Percentiles rank a stretch among this genome's conserved stretches.
phyloP scores from a whole-genome alignment of 2,888 invertebrate species.

The Campoletis raptor region DNA sequence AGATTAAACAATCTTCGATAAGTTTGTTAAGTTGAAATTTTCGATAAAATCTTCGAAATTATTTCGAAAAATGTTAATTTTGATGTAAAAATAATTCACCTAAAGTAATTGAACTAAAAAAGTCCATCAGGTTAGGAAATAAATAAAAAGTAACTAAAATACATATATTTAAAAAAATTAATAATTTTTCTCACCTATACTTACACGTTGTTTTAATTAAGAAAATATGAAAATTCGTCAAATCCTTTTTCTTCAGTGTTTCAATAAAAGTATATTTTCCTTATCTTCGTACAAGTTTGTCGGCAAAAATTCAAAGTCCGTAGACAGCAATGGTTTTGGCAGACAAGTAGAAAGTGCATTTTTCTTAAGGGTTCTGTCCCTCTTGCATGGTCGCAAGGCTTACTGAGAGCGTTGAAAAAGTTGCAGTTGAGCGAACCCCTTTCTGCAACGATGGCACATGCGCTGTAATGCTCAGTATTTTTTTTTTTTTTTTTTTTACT shows the following conservation, averaged over 20 bases:
- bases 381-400: background rate
- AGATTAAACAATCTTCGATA: background rate
- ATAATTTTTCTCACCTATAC: constrained; percentile 23
- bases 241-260: background rate
- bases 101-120: background rate
- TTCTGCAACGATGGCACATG: constrained; percentile 8
- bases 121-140: background rate
- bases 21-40: too few species aligned
- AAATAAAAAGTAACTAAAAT: background rate
- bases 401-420: constrained; percentile 52
- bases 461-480: constrained; percentile 35
- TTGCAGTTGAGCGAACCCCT: constrained; percentile 49
- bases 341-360: background rate
- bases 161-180: background rate
- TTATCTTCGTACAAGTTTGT: background rate
- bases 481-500: background rate
- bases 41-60: background rate
- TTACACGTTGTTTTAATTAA: background rate
- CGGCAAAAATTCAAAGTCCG: background rate
- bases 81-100: background rate
- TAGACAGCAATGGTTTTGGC: background rate
- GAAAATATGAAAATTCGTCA: background rate
- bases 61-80: background rate
- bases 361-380: background rate
- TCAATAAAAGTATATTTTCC: background rate